Evolutionary conservation across 2,888 invertebrate genomes (phyloP).

Genomic region (Chaitophorus viminalis): DNA sequence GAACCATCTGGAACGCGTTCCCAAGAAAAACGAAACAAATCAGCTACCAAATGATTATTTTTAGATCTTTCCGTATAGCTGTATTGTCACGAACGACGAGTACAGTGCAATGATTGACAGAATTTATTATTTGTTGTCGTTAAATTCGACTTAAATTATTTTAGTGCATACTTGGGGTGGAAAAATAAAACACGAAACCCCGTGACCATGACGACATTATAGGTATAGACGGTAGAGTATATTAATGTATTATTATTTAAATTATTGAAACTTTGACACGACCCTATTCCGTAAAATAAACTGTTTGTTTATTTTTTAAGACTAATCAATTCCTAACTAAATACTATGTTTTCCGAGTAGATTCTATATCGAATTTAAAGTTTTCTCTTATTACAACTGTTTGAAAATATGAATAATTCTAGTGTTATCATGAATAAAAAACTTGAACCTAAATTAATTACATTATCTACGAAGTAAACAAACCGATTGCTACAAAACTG

Average conservation of each 20-base stretch:
- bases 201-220: background rate
- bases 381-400: background rate
- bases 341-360: background rate
- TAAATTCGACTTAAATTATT: background rate
- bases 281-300: background rate
- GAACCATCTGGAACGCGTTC: constrained; percentile 45
- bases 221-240: no score
- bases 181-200: background rate
- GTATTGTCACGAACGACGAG: background rate
- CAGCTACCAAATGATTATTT: background rate
- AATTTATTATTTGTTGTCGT: background rate
- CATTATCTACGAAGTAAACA: background rate
- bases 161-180: background rate
- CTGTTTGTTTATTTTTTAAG: background rate
- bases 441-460: no score
- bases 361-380: background rate
- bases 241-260: constrained; percentile 5
- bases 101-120: background rate
- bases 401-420: no score
- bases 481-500: background rate
- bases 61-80: background rate
- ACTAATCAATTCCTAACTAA: background rate
- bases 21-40: constrained; percentile 4
- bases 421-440: no score
- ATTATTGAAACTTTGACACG: background rate